phyloP scores from a whole-genome alignment of 2,797 vertebrate genomes.

The Chromobotia macracanthus region DNA sequence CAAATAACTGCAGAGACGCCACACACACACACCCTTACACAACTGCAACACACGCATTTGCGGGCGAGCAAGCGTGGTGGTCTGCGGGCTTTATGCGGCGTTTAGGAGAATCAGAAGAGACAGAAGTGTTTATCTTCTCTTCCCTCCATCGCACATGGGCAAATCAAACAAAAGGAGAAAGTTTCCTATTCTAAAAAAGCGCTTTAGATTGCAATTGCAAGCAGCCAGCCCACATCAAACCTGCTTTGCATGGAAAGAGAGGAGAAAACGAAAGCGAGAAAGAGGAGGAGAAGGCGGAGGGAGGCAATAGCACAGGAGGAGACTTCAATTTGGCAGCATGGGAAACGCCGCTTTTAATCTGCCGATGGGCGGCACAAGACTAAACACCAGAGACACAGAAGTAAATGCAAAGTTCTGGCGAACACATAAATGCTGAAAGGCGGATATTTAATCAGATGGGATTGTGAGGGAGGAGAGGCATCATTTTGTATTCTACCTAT shows the following conservation, averaged over 20 bases:
- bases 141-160: slow-evolving; percentile 25
- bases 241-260: slow-evolving; percentile 32
- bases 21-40: neutral
- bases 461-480: slow-evolving; percentile 44
- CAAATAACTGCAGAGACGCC: slow-evolving; percentile 49
- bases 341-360: slow-evolving; percentile 61
- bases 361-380: slow-evolving; percentile 46
- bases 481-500: slow-evolving; percentile 35
- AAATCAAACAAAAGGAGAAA: slow-evolving; percentile 49
- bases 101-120: slow-evolving; percentile 47
- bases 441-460: slow-evolving; percentile 55
- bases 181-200: slow-evolving; percentile 45
- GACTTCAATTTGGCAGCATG: slow-evolving; percentile 52
- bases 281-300: neutral
- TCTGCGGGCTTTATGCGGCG: slow-evolving; percentile 4
- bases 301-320: slow-evolving; percentile 30
- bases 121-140: slow-evolving; percentile 43
- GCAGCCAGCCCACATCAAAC: slow-evolving; percentile 50
- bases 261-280: neutral
- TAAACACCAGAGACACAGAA: slow-evolving; percentile 63
- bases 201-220: slow-evolving; percentile 49
- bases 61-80: slow-evolving; percentile 11
- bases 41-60: neutral
- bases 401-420: slow-evolving; percentile 59
- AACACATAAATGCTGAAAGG: slow-evolving; percentile 42